Conservation (phyloP, 2,113 vertebrate species). For the Stercorarius parasiticus region DNA sequence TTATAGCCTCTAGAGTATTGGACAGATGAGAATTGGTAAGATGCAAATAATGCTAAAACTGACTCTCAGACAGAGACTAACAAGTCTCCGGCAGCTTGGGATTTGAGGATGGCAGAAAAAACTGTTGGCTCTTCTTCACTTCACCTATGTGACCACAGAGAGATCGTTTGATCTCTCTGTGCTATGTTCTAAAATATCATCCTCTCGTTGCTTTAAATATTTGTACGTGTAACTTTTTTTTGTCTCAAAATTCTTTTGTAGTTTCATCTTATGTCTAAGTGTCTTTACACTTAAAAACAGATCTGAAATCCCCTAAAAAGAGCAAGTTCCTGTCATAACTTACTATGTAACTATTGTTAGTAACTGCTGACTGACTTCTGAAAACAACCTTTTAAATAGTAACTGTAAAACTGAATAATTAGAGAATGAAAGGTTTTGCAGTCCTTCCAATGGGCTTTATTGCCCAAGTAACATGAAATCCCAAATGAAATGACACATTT, state of each 20-base stretch:
- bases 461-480: background rate
- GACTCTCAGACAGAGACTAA: background rate
- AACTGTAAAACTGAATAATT: background rate
- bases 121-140: background rate
- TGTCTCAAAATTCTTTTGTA: background rate
- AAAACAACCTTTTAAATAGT: background rate
- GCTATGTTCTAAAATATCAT: background rate
- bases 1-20: background rate
- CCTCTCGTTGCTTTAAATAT: background rate
- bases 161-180: background rate
- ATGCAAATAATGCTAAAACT: background rate
- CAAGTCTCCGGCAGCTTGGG: background rate
- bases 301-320: background rate
- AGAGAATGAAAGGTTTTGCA: background rate
- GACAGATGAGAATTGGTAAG: background rate
- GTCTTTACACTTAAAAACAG: background rate
- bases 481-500: background rate
- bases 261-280: background rate
- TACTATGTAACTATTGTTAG: background rate
- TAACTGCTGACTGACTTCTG: background rate
- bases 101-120: background rate
- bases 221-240: background rate
- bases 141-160: background rate
- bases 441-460: background rate
- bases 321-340: background rate